Evolutionary conservation across 2,888 invertebrate species (phyloP).

Genomic region (Syritta pipiens): DNA sequence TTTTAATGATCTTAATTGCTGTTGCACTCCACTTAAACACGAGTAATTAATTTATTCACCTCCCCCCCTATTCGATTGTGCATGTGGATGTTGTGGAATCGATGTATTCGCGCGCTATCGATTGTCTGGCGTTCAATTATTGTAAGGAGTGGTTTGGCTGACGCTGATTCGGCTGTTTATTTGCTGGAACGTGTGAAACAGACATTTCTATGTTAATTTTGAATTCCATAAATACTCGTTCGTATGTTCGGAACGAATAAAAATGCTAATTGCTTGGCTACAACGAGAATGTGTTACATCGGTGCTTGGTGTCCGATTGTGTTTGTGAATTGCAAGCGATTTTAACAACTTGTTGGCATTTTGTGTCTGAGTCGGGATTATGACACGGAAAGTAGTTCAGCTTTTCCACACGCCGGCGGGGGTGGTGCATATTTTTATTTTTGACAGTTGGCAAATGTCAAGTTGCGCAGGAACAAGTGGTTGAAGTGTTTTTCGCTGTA

Average conservation of each 20-base stretch:
- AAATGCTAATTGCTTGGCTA: slow-evolving; percentile 41
- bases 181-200: slow-evolving; percentile 39
- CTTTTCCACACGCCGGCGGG: too few relatives aligned
- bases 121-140: not conserved
- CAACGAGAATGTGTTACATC: slow-evolving; percentile 38
- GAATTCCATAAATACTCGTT: slow-evolving; percentile 15
- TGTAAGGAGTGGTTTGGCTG: slow-evolving; percentile 34
- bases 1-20: slow-evolving; percentile 43
- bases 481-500: too few relatives aligned
- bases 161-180: slow-evolving; percentile 1
- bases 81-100: slow-evolving; percentile 32
- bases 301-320: slow-evolving; percentile 39
- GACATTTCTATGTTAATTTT: slow-evolving; percentile 58
- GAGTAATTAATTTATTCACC: slow-evolving; percentile 25
- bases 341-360: slow-evolving; percentile 55
- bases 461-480: too few relatives aligned
- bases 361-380: slow-evolving; percentile 33
- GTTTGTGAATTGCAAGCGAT: slow-evolving; percentile 22
- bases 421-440: too few relatives aligned
- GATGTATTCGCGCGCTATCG: slow-evolving; percentile 48
- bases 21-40: slow-evolving; percentile 32
- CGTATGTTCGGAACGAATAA: slow-evolving; percentile 17
- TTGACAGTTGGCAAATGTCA: too few relatives aligned
- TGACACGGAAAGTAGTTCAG: too few relatives aligned
- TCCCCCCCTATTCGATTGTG: too few relatives aligned